Evolutionary conservation across 2,113 vertebrate species (phyloP).

Genomic region (Ciconia boyciana): DNA sequence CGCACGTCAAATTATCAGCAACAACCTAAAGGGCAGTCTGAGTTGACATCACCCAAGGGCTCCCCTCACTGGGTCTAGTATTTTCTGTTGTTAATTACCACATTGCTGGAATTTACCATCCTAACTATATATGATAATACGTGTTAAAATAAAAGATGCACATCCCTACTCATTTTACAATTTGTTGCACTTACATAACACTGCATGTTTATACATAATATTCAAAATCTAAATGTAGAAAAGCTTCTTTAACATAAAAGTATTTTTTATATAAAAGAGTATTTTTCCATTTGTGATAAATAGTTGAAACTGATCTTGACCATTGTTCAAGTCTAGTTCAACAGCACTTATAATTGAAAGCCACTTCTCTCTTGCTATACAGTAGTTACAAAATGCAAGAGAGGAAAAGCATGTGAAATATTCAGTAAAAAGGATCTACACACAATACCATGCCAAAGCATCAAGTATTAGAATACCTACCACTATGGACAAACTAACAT

Average conservation of each 20-base stretch:
- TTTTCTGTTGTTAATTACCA: background rate
- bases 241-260: background rate
- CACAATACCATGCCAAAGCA: background rate
- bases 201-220: background rate
- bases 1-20: background rate
- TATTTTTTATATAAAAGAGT: background rate
- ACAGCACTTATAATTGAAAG: background rate
- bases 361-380: background rate
- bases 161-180: background rate
- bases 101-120: background rate
- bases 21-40: background rate
- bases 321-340: background rate
- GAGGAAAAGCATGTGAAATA: background rate
- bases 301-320: background rate
- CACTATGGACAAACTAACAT: background rate
- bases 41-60: background rate
- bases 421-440: background rate
- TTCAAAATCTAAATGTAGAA: background rate
- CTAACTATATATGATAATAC: background rate
- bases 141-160: background rate
- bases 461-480: background rate
- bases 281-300: background rate
- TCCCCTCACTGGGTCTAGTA: background rate
- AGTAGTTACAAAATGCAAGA: background rate
- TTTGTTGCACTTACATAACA: background rate